Conservation (phyloP, 2,113 vertebrate species). For the Chaetops frenatus region DNA sequence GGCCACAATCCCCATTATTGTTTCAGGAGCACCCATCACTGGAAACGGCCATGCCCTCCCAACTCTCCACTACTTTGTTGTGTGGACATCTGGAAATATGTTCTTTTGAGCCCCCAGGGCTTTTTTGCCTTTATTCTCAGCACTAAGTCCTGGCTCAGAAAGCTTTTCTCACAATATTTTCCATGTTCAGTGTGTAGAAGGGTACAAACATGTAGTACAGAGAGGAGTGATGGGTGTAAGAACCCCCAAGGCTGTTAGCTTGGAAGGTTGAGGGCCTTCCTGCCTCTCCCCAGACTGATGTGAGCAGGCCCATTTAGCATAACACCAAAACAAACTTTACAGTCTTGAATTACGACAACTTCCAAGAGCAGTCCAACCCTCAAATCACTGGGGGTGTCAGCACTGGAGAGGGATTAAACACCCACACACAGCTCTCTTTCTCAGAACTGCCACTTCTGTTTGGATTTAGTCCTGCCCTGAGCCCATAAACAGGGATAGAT, state of each 20-base stretch:
- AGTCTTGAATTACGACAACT: background rate
- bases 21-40: background rate
- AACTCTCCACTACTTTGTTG: background rate
- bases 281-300: background rate
- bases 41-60: background rate
- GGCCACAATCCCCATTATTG: background rate
- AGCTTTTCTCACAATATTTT: background rate
- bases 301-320: background rate
- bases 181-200: background rate
- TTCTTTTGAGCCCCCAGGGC: background rate
- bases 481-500: background rate
- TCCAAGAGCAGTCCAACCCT: background rate
- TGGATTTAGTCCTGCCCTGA: background rate
- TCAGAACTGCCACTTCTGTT: background rate
- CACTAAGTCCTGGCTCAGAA: background rate
- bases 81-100: background rate
- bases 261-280: background rate
- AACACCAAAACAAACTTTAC: background rate
- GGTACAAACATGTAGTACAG: background rate
- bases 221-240: background rate
- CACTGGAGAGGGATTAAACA: background rate
- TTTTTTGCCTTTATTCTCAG: slow-evolving; percentile 45
- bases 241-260: background rate
- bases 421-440: background rate
- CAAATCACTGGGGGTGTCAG: background rate